phyloP scores from a whole-genome alignment of 1,140 invertebrate genomes.

The Marisa cornuarietis region DNA sequence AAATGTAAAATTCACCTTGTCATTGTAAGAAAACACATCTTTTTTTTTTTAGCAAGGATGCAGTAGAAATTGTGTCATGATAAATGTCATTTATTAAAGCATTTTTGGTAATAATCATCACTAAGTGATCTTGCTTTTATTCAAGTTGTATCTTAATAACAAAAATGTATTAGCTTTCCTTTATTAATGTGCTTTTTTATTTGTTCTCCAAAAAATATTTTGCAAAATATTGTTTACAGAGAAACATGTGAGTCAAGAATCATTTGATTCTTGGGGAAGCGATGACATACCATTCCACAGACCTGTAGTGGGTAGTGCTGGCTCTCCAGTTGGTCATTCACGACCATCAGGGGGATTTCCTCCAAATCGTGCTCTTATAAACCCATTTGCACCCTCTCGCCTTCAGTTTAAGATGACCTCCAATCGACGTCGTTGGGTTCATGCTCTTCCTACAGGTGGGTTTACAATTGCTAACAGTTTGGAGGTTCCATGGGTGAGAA shows the following conservation, averaged over 20 bases:
- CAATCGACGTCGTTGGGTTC: conserved; percentile 95
- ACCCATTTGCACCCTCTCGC: conserved; percentile 97
- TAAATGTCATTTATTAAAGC: no score
- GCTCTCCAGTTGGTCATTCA: conserved; percentile 55
- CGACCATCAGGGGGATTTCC: conserved; percentile 38
- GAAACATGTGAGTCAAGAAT: conserved; percentile 35
- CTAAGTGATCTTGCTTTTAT: no score
- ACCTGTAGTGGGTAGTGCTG: conserved; percentile 59
- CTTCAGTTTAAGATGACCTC: conserved; percentile 97
- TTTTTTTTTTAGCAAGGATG: no score
- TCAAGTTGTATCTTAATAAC: no score
- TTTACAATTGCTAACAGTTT: neutral
- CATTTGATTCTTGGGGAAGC: conserved; percentile 46
- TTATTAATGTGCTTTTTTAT: neutral
- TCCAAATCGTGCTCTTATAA: conserved; percentile 72
- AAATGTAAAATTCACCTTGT: no score
- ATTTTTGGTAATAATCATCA: no score
- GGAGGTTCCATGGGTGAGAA: no score
- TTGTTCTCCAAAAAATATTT: neutral
- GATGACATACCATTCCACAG: conserved; percentile 42
- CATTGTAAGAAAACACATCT: no score
- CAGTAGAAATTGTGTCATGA: no score
- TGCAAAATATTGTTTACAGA: conserved; percentile 33
- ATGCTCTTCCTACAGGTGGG: conserved; percentile 94
- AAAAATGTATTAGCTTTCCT: neutral